Conservation (phyloP, 2,113 vertebrate genomes). For the Pelodiscus sinensis region DNA sequence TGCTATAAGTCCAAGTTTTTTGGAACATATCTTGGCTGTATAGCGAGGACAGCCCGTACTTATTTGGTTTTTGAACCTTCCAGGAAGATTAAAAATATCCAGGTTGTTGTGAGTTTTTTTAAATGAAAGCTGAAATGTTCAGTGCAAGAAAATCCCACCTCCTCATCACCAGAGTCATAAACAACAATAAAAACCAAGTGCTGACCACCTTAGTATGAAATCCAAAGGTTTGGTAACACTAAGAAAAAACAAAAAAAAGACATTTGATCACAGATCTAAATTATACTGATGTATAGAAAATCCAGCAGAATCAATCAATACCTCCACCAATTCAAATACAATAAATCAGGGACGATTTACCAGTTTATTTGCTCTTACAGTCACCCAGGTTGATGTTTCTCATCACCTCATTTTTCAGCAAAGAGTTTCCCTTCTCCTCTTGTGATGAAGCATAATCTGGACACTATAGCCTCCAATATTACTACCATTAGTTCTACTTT, state of each 20-base stretch:
- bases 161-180: neutral
- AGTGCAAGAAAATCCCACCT: neutral
- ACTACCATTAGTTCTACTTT: neutral
- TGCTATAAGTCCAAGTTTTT: no score
- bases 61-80: neutral
- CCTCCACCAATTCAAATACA: neutral
- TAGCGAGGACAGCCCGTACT: neutral
- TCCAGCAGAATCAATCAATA: neutral
- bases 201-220: neutral
- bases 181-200: neutral
- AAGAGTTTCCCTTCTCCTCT: neutral
- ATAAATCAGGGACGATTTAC: neutral
- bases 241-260: neutral
- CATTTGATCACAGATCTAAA: neutral
- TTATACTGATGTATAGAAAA: neutral
- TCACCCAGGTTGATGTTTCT: neutral
- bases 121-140: neutral
- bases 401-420: neutral
- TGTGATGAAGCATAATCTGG: neutral
- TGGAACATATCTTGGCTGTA: no score
- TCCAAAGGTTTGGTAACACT: neutral
- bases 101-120: neutral
- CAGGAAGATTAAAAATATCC: neutral
- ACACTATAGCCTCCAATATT: neutral
- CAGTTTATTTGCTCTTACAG: neutral